Evolutionary conservation across 1,140 invertebrate genomes (phyloP), one percentile per base, ranked within the genome.

Genomic region (Dinoponera quadriceps): DNA sequence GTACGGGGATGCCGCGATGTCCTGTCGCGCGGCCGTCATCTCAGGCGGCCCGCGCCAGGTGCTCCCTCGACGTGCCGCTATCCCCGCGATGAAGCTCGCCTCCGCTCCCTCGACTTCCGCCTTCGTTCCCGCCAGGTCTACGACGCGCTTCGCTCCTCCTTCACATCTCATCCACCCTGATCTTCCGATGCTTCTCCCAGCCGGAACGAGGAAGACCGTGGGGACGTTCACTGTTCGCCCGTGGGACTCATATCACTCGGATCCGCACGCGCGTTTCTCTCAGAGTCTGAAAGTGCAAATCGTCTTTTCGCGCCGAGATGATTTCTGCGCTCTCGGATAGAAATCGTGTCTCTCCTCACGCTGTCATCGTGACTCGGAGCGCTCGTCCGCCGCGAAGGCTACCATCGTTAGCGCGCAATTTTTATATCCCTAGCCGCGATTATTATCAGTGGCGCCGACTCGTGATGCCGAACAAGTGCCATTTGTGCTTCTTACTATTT

Each of bases 21-120:
- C 89, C 90, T 90, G 89, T 90, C 92, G 92, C 90, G 89, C 86
- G 88, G 74, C 89, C 92, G 92, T 93, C 92, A 93, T 93, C 86
- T 92, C 93, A 91, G 91, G 92, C 91, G 91, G 82, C 84, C 87
- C 88, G 90, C 91, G 88, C 91, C 91, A 87, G 89, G 83, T 84
- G 85, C 83, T 80, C 81, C 82, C 69, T 63, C 65, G 84, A 85
- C 75, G 75, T 62, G 77, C 86, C 82, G 62, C 74, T 65, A 71
- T 62, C 62, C 68, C 82, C 51, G 66, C 74, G 72, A 49, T 80
- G 65, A 48, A 71, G 69, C 75, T 65, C 82, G 51, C 77, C 60
- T 86, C 77, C 44, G 74, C 33, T 77, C 68, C 74, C 72, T 83
- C 38, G 57, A 65, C 85, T 88, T 81, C 83, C 85, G 75, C 57